Evolutionary conservation across 2,797 vertebrate species (phyloP).

Genomic region (Anomalospiza imberbis): DNA sequence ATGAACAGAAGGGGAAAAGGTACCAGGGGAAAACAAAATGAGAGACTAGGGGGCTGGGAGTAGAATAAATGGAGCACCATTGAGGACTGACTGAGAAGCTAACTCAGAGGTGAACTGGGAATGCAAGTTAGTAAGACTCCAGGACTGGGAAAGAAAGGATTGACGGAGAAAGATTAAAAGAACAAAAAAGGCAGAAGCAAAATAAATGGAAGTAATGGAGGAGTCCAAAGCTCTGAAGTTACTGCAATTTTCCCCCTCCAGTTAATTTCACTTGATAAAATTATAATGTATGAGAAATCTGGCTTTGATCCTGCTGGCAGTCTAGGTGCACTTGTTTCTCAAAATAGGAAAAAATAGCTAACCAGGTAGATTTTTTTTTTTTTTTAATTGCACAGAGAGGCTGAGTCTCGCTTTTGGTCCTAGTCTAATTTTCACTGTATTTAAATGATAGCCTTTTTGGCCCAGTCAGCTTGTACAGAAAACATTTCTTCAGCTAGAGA

Average conservation of each 20-base stretch:
- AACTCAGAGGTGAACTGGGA: background rate
- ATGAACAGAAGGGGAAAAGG: background rate
- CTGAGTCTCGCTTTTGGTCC: background rate
- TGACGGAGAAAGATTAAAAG: background rate
- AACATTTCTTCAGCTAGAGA: background rate
- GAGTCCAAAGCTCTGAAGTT: background rate
- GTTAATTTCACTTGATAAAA: background rate
- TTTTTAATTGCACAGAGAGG: background rate
- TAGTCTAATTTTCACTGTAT: background rate
- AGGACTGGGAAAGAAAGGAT: background rate
- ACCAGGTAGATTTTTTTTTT: background rate
- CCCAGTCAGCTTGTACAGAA: background rate
- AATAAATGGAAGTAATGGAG: background rate
- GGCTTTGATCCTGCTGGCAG: background rate
- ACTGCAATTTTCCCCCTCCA: background rate
- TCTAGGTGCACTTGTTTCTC: background rate
- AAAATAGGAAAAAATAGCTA: background rate
- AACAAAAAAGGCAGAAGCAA: background rate
- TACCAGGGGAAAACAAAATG: background rate
- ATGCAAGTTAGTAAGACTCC: background rate
- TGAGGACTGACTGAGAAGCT: background rate
- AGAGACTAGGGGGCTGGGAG: background rate
- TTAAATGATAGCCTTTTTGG: background rate
- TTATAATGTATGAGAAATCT: background rate
- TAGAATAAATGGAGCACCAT: background rate